Base-by-base conservation (phyloP, 2,797 vertebrate genomes). In the Falco biarmicus region DNA sequence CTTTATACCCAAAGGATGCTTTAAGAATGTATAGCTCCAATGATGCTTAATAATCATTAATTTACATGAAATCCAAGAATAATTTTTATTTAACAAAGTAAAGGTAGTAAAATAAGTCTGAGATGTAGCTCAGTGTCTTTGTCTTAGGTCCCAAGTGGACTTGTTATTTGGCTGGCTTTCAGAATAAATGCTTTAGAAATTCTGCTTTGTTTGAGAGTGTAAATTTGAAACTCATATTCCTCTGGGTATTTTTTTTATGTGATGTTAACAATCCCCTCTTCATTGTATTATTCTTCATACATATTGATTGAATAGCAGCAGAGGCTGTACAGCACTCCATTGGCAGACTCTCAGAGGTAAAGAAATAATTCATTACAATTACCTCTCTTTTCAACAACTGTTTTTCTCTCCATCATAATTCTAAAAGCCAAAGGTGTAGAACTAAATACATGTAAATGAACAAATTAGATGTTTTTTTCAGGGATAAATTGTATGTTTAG, bases 101-200 rank as follows among this genome's bases (percentile, higher is more conserved):
- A 64, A 79, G 43, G 29, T 90, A 70, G 45, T 82, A 80, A 93
- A 90, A 84, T 88, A 76, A 32, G 19, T 47, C 68, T 89, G 74
- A 63, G 34, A 39, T 28, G 74, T 78, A 41, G 11, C 28, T 79
- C 41, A 9, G 31, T 60, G n/a, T 87, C 64, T 91, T 93, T 93
- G 41, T 88, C 71, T 80, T 68, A 59, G 45, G 56, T 95, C 91
- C 82, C 93, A 92, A 60, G 63, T 41, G 85, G 31, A 87, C n/a
- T 84, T 94, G 31, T 87, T 94, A 84, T 93, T 96, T 93, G 45
- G 70, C 91, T 95, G 64, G 28, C 51, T 94, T 94, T 95, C 48
- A 57, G 71, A 89, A 83, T 71, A 95, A 94, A 90, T 77, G 29
- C 75, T 74, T 4, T 37, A 89, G 78, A 95, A 95, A 90, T 77